These are phyloP conservation scores for Tokudaia muenninki DNA, from an alignment of 2,797 vertebrate genomes.

Conservation along the genomic window DNA sequence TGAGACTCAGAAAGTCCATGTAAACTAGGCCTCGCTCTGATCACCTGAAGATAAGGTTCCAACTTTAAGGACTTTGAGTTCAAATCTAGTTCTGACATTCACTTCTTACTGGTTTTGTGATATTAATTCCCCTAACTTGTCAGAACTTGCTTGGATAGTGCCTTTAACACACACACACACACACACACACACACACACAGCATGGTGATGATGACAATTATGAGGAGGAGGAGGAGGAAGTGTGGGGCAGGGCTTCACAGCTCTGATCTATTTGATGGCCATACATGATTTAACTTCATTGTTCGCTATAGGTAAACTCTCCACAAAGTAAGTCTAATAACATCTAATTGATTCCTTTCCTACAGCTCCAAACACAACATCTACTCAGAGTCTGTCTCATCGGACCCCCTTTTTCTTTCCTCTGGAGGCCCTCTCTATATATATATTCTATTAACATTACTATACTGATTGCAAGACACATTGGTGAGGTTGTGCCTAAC, in stretches of 20 bases:
- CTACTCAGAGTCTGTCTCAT: neutral
- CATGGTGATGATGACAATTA: neutral
- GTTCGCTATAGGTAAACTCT: neutral
- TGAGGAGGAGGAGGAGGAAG: too few species aligned
- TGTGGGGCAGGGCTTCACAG: neutral
- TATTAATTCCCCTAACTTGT: neutral
- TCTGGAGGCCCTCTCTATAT: neutral
- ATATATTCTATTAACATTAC: neutral
- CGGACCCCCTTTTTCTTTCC: neutral
- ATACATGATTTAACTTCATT: neutral
- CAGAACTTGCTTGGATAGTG: neutral
- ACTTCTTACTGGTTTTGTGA: neutral
- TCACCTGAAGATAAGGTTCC: neutral
- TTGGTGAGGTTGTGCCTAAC: neutral
- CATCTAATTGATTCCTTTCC: neutral
- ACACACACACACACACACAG: neutral
- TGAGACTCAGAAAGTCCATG: conserved; percentile 10
- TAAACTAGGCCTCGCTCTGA: neutral
- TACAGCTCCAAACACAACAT: neutral
- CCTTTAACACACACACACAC: too few species aligned
- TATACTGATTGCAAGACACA: neutral
- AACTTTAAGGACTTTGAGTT: neutral
- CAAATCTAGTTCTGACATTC: neutral
- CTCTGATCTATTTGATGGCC: neutral
- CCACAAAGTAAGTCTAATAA: neutral